phyloP scores from a whole-genome alignment of 2,888 invertebrate species.

The Eilema griseolum region DNA sequence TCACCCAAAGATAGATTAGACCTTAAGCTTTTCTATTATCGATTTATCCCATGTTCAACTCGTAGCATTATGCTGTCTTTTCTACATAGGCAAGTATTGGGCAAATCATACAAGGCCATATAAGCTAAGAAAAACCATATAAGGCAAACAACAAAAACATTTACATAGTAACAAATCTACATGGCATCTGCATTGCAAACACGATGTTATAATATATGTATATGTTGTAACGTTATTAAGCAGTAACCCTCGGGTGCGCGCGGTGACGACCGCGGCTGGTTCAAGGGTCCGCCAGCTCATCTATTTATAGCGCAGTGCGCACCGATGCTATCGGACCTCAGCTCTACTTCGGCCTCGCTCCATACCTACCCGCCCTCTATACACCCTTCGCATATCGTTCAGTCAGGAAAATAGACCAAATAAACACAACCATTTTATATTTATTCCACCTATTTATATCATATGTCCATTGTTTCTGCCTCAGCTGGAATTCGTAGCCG shows the following conservation, averaged over 20 bases:
- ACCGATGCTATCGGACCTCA: slow-evolving; percentile 78
- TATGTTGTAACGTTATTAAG: slow-evolving; percentile 48
- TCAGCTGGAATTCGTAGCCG: slow-evolving; percentile 78
- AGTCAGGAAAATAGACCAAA: slow-evolving; percentile 81
- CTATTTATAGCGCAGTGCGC: slow-evolving; percentile 82
- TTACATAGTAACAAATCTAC: background rate
- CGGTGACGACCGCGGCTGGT: slow-evolving; percentile 79
- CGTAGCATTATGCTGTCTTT: no score
- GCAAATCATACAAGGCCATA: no score
- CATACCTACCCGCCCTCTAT: slow-evolving; percentile 78
- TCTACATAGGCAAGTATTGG: background rate
- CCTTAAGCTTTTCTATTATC: background rate
- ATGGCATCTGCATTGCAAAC: background rate
- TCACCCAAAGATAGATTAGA: background rate
- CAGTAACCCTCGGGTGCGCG: slow-evolving; percentile 67
- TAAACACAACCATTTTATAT: slow-evolving; percentile 76
- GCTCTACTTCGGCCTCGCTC: slow-evolving; percentile 72
- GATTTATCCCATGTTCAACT: no score
- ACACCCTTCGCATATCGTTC: slow-evolving; percentile 82
- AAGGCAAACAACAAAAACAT: background rate
- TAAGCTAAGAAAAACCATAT: no score
- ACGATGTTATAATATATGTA: slow-evolving; percentile 15
- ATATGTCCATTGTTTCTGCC: slow-evolving; percentile 81
- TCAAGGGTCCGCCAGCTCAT: slow-evolving; percentile 81
- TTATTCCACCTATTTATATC: slow-evolving; percentile 83